These are phyloP conservation scores for Fragum sueziense DNA, from an alignment of 2,888 invertebrate genomes.

Conservation along the genomic window DNA sequence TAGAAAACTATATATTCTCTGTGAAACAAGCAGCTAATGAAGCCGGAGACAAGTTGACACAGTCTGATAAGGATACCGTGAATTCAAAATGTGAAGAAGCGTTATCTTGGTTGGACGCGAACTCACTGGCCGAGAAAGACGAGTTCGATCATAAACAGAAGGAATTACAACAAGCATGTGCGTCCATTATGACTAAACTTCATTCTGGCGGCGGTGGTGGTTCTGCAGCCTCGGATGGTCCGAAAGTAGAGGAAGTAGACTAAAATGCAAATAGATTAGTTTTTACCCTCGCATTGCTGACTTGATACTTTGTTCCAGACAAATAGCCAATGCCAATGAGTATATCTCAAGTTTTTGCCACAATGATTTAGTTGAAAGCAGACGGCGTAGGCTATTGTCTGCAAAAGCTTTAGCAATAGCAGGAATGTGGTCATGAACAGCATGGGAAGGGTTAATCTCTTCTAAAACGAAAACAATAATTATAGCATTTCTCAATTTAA, in stretches of 20 bases:
- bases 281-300: too few species aligned
- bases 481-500: too few species aligned
- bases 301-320: too few species aligned
- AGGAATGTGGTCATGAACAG: too few species aligned
- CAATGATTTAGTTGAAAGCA: too few species aligned
- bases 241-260: slow-evolving; percentile 86
- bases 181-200: slow-evolving; percentile 88
- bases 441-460: too few species aligned
- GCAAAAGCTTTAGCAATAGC: too few species aligned
- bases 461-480: too few species aligned
- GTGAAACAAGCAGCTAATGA: slow-evolving; percentile 86
- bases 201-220: slow-evolving; percentile 62
- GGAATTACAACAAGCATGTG: slow-evolving; percentile 89
- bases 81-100: slow-evolving; percentile 84
- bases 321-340: too few species aligned
- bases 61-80: slow-evolving; percentile 88
- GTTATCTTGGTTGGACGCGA: slow-evolving; percentile 91
- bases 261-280: too few species aligned
- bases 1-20: slow-evolving; percentile 76
- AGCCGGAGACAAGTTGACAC: slow-evolving; percentile 84
- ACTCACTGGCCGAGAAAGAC: slow-evolving; percentile 88
- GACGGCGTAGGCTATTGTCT: too few species aligned
- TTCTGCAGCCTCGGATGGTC: slow-evolving; percentile 77
- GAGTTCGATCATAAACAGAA: slow-evolving; percentile 91
- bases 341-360: too few species aligned